phyloP scores from a whole-genome alignment of 2,113 vertebrate species.

The Corynorhinus townsendii region DNA sequence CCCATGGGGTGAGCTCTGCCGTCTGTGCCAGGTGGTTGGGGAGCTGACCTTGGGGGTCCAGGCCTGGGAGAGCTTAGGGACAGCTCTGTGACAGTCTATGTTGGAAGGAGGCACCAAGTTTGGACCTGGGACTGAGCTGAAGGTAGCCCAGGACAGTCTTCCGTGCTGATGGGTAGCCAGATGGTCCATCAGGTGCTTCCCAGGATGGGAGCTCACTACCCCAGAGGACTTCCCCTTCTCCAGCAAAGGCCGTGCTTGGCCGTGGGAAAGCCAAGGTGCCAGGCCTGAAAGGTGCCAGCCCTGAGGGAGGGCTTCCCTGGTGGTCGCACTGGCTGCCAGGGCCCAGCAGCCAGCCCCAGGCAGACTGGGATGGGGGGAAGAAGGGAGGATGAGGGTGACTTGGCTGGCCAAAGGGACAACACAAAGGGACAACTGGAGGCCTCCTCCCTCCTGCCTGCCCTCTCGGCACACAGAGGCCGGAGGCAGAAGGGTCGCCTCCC shows the following conservation, averaged over 20 bases:
- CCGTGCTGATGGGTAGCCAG: neutral
- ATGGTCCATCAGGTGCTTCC: rapidly evolving
- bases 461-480: neutral
- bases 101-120: neutral
- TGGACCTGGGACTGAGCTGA: neutral
- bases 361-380: no score
- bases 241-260: no score
- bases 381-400: no score
- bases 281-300: no score
- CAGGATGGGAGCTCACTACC: neutral
- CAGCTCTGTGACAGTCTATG: neutral
- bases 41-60: neutral
- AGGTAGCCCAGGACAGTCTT: neutral
- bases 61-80: neutral
- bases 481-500: neutral
- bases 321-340: no score
- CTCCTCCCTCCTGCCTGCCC: neutral
- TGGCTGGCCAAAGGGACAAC: neutral
- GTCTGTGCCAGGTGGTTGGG: rapidly evolving
- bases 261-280: neutral
- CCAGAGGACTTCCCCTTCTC: neutral
- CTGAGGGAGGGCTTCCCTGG: no score
- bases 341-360: no score
- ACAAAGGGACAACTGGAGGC: neutral
- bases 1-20: neutral